Conservation (phyloP, 2,888 invertebrate species). For the Drosophila parthenogenetica region DNA sequence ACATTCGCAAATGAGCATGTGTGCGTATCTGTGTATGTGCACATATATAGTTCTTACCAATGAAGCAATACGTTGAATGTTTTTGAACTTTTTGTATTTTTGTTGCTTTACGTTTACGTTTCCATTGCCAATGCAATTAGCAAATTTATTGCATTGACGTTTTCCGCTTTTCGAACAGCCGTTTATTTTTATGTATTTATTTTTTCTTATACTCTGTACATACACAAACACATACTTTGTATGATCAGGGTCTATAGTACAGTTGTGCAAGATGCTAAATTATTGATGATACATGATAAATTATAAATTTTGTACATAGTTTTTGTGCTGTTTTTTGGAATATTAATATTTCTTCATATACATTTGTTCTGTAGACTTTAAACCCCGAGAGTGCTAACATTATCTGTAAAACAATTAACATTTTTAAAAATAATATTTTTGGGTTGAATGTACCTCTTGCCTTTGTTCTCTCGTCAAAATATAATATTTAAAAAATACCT, state of each 20-base stretch:
- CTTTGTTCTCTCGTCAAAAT: constrained; percentile 2
- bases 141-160: constrained; percentile 68
- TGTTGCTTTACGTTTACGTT: constrained; percentile 40
- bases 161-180: constrained; percentile 62
- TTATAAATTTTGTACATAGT: neutral
- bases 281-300: constrained; percentile 1
- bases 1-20: neutral
- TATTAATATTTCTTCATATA: no score
- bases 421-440: constrained; percentile 12
- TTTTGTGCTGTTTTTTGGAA: no score
- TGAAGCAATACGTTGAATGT: constrained; percentile 59
- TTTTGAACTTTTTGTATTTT: constrained; percentile 41
- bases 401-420: constrained; percentile 3
- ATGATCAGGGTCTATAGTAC: constrained; percentile 3
- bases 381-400: neutral
- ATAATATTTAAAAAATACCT: neutral
- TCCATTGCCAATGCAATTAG: constrained; percentile 83
- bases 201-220: constrained; percentile 18
- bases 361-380: neutral
- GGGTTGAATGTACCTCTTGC: constrained; percentile 41
- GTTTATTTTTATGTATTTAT: constrained; percentile 27
- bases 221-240: neutral
- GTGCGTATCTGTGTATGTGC: neutral
- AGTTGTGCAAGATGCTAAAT: constrained; percentile 27
- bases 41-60: constrained; percentile 38